Percentiles rank a stretch among this genome's conserved stretches.
These are phyloP conservation scores for Dipus sagitta DNA, from an alignment of 2,797 vertebrate species.

Conservation along the genomic window DNA sequence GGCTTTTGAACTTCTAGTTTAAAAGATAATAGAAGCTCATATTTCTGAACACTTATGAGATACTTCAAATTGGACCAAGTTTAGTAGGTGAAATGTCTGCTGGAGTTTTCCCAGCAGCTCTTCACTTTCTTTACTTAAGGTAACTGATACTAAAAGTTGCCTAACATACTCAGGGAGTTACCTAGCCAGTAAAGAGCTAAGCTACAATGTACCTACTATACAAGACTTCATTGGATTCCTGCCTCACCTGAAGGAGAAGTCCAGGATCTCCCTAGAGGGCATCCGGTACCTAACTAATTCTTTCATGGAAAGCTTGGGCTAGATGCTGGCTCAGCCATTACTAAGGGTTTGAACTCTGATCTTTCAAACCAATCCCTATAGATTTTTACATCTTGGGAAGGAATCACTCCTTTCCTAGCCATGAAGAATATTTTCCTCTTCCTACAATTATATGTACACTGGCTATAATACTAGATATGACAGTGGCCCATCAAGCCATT, in stretches of 20 bases:
- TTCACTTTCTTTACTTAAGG: constrained; percentile 43
- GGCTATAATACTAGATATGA: constrained; percentile 84
- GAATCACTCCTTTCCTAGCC: constrained; percentile 86
- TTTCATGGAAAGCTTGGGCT: constrained; percentile 84
- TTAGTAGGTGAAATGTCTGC: not conserved
- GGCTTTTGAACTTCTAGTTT: not conserved
- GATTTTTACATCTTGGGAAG: constrained; percentile 88
- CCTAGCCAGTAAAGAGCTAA: not conserved
- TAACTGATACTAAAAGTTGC: constrained; percentile 3
- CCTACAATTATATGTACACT: constrained; percentile 86
- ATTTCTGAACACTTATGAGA: not conserved
- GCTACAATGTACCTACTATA: not conserved
- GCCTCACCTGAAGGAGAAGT: constrained; percentile 77
- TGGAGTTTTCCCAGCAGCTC: not conserved
- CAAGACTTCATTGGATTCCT: not conserved
- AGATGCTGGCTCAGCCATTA: constrained; percentile 87
- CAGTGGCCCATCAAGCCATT: constrained; percentile 87
- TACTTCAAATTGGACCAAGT: not conserved
- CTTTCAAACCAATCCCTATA: constrained; percentile 87
- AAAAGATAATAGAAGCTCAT: not conserved
- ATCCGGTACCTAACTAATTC: constrained; percentile 86
- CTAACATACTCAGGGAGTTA: not conserved
- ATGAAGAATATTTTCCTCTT: constrained; percentile 87
- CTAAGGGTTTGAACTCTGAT: constrained; percentile 87
- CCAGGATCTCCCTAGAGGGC: constrained; percentile 80